Conservation (phyloP, 1,140 invertebrate species). For the Anoplolepis gracilipes region DNA sequence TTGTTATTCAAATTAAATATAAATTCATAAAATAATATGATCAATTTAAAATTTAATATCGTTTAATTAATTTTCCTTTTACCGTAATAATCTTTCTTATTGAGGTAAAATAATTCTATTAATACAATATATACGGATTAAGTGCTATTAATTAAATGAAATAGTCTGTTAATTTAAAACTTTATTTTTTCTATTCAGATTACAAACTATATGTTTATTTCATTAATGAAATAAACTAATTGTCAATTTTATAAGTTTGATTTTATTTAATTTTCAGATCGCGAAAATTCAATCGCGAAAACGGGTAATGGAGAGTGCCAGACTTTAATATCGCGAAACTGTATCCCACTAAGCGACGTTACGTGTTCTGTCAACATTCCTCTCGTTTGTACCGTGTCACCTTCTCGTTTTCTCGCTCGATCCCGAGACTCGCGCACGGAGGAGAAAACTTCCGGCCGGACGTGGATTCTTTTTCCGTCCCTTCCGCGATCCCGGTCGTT, state of each 20-base stretch:
- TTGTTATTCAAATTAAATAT: neutral
- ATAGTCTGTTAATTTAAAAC: neutral
- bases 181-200: neutral
- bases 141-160: neutral
- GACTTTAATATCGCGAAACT: conserved; percentile 50
- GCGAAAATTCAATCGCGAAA: conserved; percentile 4
- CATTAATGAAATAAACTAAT: neutral
- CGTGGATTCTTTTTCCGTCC: conserved; percentile 39
- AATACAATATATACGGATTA: neutral
- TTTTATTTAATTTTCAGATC: neutral
- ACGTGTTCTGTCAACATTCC: conserved; percentile 13
- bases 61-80: neutral
- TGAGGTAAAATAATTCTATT: neutral
- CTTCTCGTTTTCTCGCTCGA: neutral
- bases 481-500: neutral
- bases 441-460: conserved; percentile 38
- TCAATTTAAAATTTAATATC: neutral
- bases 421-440: conserved; percentile 36
- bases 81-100: neutral
- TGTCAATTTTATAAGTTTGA: neutral
- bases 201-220: neutral
- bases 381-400: neutral
- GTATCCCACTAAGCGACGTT: conserved; percentile 9
- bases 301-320: neutral
- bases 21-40: neutral